Base-by-base conservation (phyloP, 2,888 invertebrate species). In the Priocnemis perturbator region DNA sequence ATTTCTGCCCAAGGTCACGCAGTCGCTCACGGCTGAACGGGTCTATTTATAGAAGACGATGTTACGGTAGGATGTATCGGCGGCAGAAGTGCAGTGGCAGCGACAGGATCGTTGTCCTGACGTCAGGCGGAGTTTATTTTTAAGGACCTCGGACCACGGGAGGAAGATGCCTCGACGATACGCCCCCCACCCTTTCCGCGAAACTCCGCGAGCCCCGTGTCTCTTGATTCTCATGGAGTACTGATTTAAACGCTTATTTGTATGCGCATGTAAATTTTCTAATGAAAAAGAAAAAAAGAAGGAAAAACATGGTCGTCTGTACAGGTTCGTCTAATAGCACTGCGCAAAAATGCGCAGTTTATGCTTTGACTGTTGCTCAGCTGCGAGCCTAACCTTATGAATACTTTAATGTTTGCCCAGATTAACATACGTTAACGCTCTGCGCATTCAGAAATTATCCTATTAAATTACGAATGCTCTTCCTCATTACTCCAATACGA, bases 41-140 rank as follows among this genome's bases (percentile, higher is more conserved):
- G 68, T 74, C 75, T 79, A 79, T 80, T 79, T 80, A 80, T 79
- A 79, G 74, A n/a, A 23, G 48, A 19, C 50, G 23, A 7, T n/a
- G 26, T 14, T 37, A 37, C 37, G 37, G 37, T 20, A 50, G 50
- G 26, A 5, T 30, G 17, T 37, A 61, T 57, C 47, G 23, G 58
- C 67, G 67, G 19, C 45, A 58, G 67, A 52, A 26, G 26, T 21
- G 63, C 68, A 56, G 20, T 62, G 50, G 26, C 20, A 53, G 48
- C 53, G 48, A 23, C 26, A 17, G 19, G 17, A 37, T 23, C 17
- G 3, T 30, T 19, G 57, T 50, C 50, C 50, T 23, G 65, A 57
- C 64, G 53, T 47, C 48, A 21, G 37, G 4, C 7, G 26, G 37
- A 37, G 11, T 7, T 37, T 11, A 1, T 9, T 9, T 37, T 37